A percentile compares a stretch with the other conserved stretches of the same genome.
These are phyloP conservation scores for Pseudoips prasinana DNA, from an alignment of 2,888 invertebrate species.

Conservation along the genomic window DNA sequence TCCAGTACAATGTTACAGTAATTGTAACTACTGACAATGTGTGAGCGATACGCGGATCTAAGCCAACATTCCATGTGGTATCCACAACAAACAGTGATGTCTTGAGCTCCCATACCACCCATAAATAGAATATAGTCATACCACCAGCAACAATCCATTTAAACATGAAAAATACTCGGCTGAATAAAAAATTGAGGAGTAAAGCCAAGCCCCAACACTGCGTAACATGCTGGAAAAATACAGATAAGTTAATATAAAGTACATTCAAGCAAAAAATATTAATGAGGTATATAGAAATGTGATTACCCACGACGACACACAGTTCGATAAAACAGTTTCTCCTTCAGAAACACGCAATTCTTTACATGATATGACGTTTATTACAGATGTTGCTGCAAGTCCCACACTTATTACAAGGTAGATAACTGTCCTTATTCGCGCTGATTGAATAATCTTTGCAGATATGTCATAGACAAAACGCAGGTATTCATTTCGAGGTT, in stretches of 20 bases:
- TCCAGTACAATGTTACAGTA: slow-evolving; percentile 89
- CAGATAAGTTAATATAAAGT: slow-evolving; percentile 2
- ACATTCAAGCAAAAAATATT: neutral
- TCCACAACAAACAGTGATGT: slow-evolving; percentile 80
- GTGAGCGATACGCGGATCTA: slow-evolving; percentile 87
- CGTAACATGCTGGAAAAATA: slow-evolving; percentile 86
- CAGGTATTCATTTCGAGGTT: slow-evolving; percentile 78
- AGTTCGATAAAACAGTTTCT: slow-evolving; percentile 62
- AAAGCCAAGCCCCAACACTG: slow-evolving; percentile 85
- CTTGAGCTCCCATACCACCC: slow-evolving; percentile 85
- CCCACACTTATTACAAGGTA: slow-evolving; percentile 86
- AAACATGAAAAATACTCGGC: slow-evolving; percentile 91
- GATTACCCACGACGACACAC: slow-evolving; percentile 77
- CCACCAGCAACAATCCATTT: slow-evolving; percentile 87
- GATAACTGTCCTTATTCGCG: slow-evolving; percentile 82
- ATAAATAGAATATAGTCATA: slow-evolving; percentile 85
- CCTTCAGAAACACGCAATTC: slow-evolving; percentile 44
- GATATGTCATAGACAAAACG: slow-evolving; percentile 84
- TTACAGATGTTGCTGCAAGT: slow-evolving; percentile 84
- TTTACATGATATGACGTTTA: slow-evolving; percentile 81
- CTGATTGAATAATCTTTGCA: slow-evolving; percentile 83
- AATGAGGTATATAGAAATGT: slow-evolving; percentile 22
- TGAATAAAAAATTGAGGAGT: slow-evolving; percentile 89
- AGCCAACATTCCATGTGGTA: slow-evolving; percentile 86
- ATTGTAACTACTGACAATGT: slow-evolving; percentile 88